phyloP scores from a whole-genome alignment of 2,888 invertebrate genomes.

The Diaperis boleti region DNA sequence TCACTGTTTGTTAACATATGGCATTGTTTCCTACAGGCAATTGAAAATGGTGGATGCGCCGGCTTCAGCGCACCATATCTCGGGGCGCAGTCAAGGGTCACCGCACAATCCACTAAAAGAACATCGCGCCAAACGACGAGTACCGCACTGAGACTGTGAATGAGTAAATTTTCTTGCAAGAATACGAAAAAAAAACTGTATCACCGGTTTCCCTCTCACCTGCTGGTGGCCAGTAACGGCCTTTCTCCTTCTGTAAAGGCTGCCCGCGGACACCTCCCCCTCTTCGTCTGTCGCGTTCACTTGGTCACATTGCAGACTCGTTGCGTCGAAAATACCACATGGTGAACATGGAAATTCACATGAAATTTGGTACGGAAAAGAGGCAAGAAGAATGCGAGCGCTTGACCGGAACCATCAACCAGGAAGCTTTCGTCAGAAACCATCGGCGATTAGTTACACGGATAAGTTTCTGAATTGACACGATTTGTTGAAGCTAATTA shows the following conservation, averaged over 20 bases:
- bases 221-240: conserved; percentile 33
- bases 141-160: conserved; percentile 35
- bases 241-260: conserved; percentile 35
- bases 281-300: conserved; percentile 26
- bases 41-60: conserved; percentile 28
- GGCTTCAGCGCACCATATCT: conserved; percentile 6
- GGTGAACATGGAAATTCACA: no score
- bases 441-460: no score
- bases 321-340: neutral
- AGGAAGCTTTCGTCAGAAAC: neutral
- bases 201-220: conserved; percentile 37
- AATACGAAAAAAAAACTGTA: conserved; percentile 34
- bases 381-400: neutral
- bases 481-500: no score
- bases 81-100: neutral
- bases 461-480: no score
- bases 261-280: conserved; percentile 26
- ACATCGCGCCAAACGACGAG: conserved; percentile 29
- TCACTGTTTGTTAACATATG: conserved; percentile 15
- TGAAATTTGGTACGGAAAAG: neutral
- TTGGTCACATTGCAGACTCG: conserved; percentile 15
- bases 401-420: neutral
- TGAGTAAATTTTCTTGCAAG: conserved; percentile 30
- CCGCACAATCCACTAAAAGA: conserved; percentile 18
- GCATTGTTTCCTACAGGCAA: conserved; percentile 12